Base-by-base conservation (phyloP, 1,140 invertebrate genomes). In the Euwallacea fornicatus region DNA sequence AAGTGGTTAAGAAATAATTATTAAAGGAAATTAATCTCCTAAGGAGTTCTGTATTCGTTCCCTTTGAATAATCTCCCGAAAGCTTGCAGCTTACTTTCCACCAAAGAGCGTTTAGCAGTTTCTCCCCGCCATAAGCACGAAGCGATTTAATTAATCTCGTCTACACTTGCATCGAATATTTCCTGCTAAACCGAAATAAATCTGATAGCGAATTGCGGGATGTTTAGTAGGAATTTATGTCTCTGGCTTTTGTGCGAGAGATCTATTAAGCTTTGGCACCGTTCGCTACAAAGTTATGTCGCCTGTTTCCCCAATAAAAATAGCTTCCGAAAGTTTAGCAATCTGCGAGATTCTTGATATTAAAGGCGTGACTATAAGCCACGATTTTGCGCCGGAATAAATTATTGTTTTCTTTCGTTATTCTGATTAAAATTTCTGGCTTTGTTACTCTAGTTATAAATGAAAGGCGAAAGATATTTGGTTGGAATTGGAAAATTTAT, bases 121-220 rank as follows among this genome's bases (percentile, higher is more conserved):
- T 33, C 21, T 33, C 50, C 50, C 50, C 11, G 9, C 11, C 50
- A 53, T 6, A n/a, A 53, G 13, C 11, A 53, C 50, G 50, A 15
- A 9, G 11, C 15, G 50, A 53, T 53, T 53, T 53, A 53, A 53
- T 53, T 53, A 53, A 53, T 53, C 50, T 11, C 50, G 50, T 53
- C 50, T 53, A 53, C 50, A 53, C 50, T 53, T 53, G 50, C 50
- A 53, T 53, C 50, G 50, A 53, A 53, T 53, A 53, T 53, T 53
- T 15, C 11, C 11, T n/a, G 15, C 50, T 53, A 53, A 53, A 53
- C 50, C 50, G 50, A 53, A 53, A 53, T 53, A 53, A 53, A 53
- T 53, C 50, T 53, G 50, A 53, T 53, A 15, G 50, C 50, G 15
- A 15, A 53, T 53, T 53, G 50, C 50, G 50, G 50, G 50, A 53